Evolutionary conservation across 2,797 vertebrate species (phyloP).

Genomic region (Argentina silus): DNA sequence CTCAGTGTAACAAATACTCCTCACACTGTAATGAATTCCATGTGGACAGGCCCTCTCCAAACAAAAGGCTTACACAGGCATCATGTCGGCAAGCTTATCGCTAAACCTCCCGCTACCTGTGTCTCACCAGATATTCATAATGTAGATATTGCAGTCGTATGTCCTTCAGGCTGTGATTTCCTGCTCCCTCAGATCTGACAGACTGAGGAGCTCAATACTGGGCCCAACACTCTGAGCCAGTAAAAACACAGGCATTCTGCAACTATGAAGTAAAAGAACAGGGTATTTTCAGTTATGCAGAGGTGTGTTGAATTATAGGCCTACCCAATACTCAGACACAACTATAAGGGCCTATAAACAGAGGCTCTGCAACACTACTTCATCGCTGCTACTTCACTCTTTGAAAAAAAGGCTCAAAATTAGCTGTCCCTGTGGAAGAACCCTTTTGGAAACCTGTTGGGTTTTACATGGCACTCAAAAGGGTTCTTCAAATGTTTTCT

Average conservation of each 20-base stretch:
- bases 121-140: constrained; percentile 28
- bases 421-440: too few relatives aligned
- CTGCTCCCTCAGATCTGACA: background rate
- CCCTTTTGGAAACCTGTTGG: too few relatives aligned
- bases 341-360: too few relatives aligned
- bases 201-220: background rate
- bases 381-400: too few relatives aligned
- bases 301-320: too few relatives aligned
- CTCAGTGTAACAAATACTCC: constrained; percentile 60
- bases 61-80: constrained; percentile 52
- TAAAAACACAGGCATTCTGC: constrained; percentile 5
- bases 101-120: constrained; percentile 29
- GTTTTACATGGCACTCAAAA: too few relatives aligned
- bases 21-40: constrained; percentile 48
- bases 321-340: too few relatives aligned
- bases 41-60: constrained; percentile 41
- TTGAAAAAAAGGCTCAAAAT: too few relatives aligned
- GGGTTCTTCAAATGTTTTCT: too few relatives aligned
- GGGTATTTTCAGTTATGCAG: too few relatives aligned
- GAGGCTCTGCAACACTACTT: too few relatives aligned
- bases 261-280: background rate
- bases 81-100: constrained; percentile 37
- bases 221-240: background rate
- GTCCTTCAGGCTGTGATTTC: constrained; percentile 23
- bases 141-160: constrained; percentile 22